Base-by-base conservation (phyloP, 1,140 invertebrate species). In the Drosophila athabasca region DNA sequence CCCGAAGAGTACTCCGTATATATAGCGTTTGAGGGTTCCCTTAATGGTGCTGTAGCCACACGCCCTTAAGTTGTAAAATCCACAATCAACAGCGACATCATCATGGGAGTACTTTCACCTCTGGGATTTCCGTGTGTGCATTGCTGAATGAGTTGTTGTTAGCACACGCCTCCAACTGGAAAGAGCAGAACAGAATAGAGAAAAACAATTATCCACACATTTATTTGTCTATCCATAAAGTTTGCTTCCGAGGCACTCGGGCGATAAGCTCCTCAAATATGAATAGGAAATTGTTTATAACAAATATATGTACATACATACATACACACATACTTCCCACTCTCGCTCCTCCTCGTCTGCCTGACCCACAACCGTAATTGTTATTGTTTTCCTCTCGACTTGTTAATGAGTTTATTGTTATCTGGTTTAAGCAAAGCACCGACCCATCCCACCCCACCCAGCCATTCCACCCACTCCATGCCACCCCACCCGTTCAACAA, bases 201-300 rank as follows among this genome's bases (percentile, higher is more conserved):
- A 59, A 62, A 71, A 79, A 87, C 70, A 87, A 82, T 85, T 87
- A 82, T 41, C 62, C 50, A 53, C 57, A 62, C 75, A 59, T 76
- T 81, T 75, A 67, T 62, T 64, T 70, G 50, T 17, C 45, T 41
- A 54, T 52, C 44, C 55, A 43, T 76, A 68, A 75, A 39, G 35
- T 41, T 66, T 54, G 67, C 57, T 57, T 66, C 58, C 24, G 57
- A 72, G 53, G 62, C 72, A 60, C 26, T 39, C 71, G 48, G 29
- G 26, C 67, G 77, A 85, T 85, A 85, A 87, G 77, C 68, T 70
- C 22, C 22, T 62, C 46, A 85, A 85, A 85, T 78, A 78, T 85
- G 48, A 87, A 75, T 70, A 67, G 68, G 48, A 78, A 75, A 81
- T 77, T 87, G 77, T 85, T 81, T 76, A 76, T 72, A 22, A 31